Base-by-base conservation (phyloP, 2,888 invertebrate species). In the Liposcelis brunnea region DNA sequence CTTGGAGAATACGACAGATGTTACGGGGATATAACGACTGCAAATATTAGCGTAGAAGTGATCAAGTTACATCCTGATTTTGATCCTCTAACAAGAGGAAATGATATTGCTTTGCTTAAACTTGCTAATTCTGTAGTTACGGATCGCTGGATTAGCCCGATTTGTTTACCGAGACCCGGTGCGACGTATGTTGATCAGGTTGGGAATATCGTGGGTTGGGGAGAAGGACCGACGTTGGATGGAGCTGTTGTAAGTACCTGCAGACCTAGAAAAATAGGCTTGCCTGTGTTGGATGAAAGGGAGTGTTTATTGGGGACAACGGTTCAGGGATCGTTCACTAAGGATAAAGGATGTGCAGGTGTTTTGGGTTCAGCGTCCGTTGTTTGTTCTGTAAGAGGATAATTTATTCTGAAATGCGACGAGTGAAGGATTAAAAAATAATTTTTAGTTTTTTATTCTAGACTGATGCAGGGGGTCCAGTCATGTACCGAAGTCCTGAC, bases 61-160 rank as follows among this genome's bases (percentile, higher is more conserved):
- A 59, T 74, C 16, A 58, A 64, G 7, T 51, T 70, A 2, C 71
- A 75, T 56, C 69, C 71, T 0, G 68, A 69, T 11, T 77, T 69
- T 53, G 68, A 64, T 50, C 57, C 63, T 1, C 60, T 60, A 2
- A 68, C 66, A 36, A 61, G 63, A 47, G 67, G 71, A 18, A 68
- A 74, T 51, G 74, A 79, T 57, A 61, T 75, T 8, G 75, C 76
- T 0, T 54, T 79, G 7, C 53, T 79, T 31, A 64, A 66, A 43
- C 55, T 77, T 14, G 64, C 66, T 49, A 47, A 50, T 5, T 65
- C 69, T 8, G 65, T 68, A 2, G 63, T 68, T 8, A 59, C 60
- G 47, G 70, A 67, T 49, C 63, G 59, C 47, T 60, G 65, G 21
- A 66, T 76, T 38, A 61, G 67, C 1, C 75, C 77, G 1, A 68